Conservation (phyloP, 2,888 invertebrate genomes). For the Lathronympha strigana region DNA sequence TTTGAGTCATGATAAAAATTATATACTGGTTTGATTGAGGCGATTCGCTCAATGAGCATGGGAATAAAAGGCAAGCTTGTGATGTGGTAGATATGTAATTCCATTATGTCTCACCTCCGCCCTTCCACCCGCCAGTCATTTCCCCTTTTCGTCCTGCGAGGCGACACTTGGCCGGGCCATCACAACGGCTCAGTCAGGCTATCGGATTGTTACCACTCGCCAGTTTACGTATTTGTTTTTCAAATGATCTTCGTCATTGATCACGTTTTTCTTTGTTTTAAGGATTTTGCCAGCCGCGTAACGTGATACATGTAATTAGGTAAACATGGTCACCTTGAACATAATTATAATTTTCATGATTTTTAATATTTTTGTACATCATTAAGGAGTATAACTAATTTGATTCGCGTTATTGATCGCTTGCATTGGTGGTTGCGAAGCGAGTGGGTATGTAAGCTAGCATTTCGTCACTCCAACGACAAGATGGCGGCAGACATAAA, state of each 20-base stretch:
- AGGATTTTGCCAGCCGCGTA: conserved; percentile 50
- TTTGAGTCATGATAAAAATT: background rate
- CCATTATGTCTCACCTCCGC: conserved; percentile 79
- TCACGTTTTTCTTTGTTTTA: conserved; percentile 58
- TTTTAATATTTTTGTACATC: conserved; percentile 14
- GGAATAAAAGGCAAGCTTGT: conserved; percentile 51
- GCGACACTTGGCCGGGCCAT: conserved; percentile 75
- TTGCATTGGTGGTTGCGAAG: conserved; percentile 15
- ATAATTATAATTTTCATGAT: conserved; percentile 7
- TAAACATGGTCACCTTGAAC: conserved; percentile 18
- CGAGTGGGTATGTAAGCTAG: conserved; percentile 36
- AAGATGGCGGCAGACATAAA: conserved; percentile 78
- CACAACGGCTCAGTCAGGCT: conserved; percentile 50
- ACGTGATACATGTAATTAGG: conserved; percentile 39
- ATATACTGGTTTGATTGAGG: background rate
- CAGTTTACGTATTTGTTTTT: conserved; percentile 68
- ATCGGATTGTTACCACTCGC: conserved; percentile 69
- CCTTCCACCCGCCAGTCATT: conserved; percentile 58
- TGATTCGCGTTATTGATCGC: conserved; percentile 26
- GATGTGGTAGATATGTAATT: conserved; percentile 78
- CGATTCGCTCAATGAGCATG: background rate
- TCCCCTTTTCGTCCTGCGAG: conserved; percentile 70
- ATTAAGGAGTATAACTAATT: conserved; percentile 35
- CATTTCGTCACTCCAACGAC: conserved; percentile 73
- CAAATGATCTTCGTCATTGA: conserved; percentile 68